Percentiles rank a stretch among this genome's conserved stretches.
phyloP scores from a whole-genome alignment of 2,113 vertebrate genomes.

The Camelus bactrianus region DNA sequence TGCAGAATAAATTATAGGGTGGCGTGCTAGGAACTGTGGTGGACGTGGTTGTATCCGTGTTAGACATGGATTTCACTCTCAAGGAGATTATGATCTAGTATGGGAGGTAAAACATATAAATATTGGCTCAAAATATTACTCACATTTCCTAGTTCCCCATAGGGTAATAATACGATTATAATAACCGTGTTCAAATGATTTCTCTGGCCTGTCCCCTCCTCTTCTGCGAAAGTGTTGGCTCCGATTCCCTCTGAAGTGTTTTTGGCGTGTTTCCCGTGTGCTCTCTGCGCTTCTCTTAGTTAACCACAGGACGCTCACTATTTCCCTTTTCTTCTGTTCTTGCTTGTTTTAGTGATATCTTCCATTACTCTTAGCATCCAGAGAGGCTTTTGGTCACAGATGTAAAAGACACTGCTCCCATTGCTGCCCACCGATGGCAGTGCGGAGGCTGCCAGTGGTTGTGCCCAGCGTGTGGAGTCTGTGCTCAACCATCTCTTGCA shows the following conservation, averaged over 20 bases:
- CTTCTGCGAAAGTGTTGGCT: not conserved
- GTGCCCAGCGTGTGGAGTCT: not conserved
- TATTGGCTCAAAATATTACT: not conserved
- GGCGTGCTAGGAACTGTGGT: not conserved
- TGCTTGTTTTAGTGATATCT: not conserved
- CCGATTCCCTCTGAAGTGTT: not conserved
- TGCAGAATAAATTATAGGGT: not conserved
- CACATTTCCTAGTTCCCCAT: not conserved
- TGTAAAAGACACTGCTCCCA: not conserved
- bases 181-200: not conserved
- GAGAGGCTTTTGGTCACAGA: not conserved
- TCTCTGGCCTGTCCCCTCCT: not conserved
- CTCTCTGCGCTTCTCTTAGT: not conserved
- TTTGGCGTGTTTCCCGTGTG: not conserved
- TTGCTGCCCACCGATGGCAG: not conserved
- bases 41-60: not conserved
- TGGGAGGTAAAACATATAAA: constrained; percentile 2
- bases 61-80: not conserved
- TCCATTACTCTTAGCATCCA: not conserved
- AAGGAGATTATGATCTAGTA: not conserved
- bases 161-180: not conserved
- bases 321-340: not conserved
- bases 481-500: not conserved
- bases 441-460: not conserved
- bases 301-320: not conserved